Conservation (phyloP, 2,797 vertebrate genomes). For the Gobio occitaniae region DNA sequence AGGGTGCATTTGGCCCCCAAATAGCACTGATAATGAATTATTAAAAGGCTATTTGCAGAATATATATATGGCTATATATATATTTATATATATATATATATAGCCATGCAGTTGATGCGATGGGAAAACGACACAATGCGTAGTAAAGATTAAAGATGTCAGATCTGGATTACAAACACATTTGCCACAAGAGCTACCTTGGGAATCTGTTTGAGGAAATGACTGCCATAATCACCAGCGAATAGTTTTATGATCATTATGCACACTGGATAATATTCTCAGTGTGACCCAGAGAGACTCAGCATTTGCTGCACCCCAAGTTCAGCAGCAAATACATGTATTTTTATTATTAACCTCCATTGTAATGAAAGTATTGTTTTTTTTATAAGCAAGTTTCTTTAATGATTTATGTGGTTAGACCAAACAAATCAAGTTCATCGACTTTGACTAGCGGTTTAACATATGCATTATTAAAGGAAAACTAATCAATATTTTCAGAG, state of each 20-base stretch:
- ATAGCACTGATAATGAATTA: slow-evolving; percentile 73
- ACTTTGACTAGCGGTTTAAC: background rate
- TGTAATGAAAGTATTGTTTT: background rate
- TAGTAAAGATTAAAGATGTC: slow-evolving; percentile 44
- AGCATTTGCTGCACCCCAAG: background rate
- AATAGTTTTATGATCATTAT: slow-evolving; percentile 24
- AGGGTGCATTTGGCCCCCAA: slow-evolving; percentile 70
- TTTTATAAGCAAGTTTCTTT: background rate
- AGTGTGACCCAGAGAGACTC: background rate
- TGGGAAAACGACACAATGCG: slow-evolving; percentile 44
- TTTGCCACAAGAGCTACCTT: slow-evolving; percentile 23
- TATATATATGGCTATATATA: slow-evolving; percentile 59
- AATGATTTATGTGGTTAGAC: background rate
- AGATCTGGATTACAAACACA: slow-evolving; percentile 42
- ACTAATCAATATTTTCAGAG: slow-evolving; percentile 33
- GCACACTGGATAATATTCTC: slow-evolving; percentile 3
- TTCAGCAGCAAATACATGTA: background rate
- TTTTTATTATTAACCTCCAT: background rate
- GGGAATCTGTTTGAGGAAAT: slow-evolving; percentile 14
- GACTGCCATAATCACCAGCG: background rate
- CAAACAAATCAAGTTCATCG: slow-evolving; percentile 11
- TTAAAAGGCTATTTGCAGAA: slow-evolving; percentile 70
- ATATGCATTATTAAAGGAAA: slow-evolving; percentile 17
- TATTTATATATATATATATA: slow-evolving; percentile 65
- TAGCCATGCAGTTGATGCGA: slow-evolving; percentile 50